Evolutionary conservation across 1,140 invertebrate species (phyloP).

Genomic region (Cataglyphis hispanica): DNA sequence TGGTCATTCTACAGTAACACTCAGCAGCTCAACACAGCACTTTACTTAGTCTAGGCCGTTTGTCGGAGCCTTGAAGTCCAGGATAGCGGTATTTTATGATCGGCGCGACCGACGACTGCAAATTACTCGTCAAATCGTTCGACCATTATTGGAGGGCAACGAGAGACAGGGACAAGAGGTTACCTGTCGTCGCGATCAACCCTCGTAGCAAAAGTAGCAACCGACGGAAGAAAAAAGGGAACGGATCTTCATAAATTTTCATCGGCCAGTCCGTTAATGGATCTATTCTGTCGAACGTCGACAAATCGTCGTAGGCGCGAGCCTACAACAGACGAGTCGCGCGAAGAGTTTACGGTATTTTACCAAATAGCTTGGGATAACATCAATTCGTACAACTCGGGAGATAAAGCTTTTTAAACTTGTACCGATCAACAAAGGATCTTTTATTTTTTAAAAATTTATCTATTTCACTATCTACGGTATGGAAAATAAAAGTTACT

Average conservation of each 20-base stretch:
- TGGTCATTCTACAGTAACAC: slow-evolving; percentile 30
- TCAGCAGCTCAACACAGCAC: slow-evolving; percentile 58
- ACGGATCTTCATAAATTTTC: slow-evolving; percentile 68
- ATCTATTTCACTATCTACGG: neutral
- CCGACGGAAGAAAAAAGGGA: slow-evolving; percentile 25
- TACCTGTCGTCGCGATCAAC: slow-evolving; percentile 56
- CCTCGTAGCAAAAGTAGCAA: slow-evolving; percentile 51
- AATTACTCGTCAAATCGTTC: slow-evolving; percentile 61
- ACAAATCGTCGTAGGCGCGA: slow-evolving; percentile 68
- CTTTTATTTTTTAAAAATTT: neutral
- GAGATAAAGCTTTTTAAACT: slow-evolving; percentile 21
- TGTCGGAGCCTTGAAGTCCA: slow-evolving; percentile 7
- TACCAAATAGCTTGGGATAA: neutral
- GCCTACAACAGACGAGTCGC: slow-evolving; percentile 39
- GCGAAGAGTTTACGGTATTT: neutral
- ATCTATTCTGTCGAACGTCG: slow-evolving; percentile 73
- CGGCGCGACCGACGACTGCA: slow-evolving; percentile 40
- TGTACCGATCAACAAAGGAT: neutral
- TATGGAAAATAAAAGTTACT: neutral
- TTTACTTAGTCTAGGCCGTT: slow-evolving; percentile 65
- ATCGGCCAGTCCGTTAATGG: slow-evolving; percentile 67
- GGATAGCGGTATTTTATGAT: slow-evolving; percentile 65
- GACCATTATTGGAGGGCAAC: slow-evolving; percentile 44
- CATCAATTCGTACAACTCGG: neutral
- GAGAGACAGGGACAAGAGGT: slow-evolving; percentile 29